Base-by-base conservation (phyloP, 2,797 vertebrate species). In the Lepus oiostolus region DNA sequence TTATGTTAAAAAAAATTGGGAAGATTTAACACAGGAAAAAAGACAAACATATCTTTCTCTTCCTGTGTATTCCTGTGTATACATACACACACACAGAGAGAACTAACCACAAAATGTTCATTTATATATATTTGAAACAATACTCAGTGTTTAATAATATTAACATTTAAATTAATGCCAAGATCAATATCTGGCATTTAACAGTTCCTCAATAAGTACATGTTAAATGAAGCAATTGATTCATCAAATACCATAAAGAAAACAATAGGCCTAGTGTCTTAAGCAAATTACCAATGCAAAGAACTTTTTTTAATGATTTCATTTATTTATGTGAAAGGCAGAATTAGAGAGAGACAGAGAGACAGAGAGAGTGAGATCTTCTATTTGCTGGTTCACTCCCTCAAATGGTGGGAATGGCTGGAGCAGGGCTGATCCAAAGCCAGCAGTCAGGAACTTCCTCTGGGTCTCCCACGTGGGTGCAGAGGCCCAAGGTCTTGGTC, bases 91-190 rank as follows among this genome's bases (percentile, higher is more conserved):
- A 47, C 30, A 75, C 3, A 83, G 17, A 63, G 2, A 54, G 4
- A 52, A 70, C n/a, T 60, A 70, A 19, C 50, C 32, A 58, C 13
- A 96, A 83, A 94, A 60, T 75, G 12, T 26, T 93, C 26, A 19
- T 50, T 71, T 94, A 19, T 77, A 52, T 93, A 22, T 7, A 72
- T 89, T 58, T 65, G 60, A 92, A 87, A 86, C 52, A 89, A 90
- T 89, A 62, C 4, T 50, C 52, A 60, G 14, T 92, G 17, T 77
- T 84, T 90, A 90, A 81, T 92, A 50, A 67, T 38, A 17, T 60
- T 87, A 83, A 72, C 54, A 32, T 92, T 91, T 86, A 94, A 95
- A 90, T 35, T 67, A 88, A 65, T 82, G 32, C 24, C 38, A 76
- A 88, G 47, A 83, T 35, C 83, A 81, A 47, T 68, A 76, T 58